A percentile compares a stretch with the other conserved stretches of the same genome.
phyloP scores from a whole-genome alignment of 2,113 vertebrate species.

The Chamaetylas fuelleborni region DNA sequence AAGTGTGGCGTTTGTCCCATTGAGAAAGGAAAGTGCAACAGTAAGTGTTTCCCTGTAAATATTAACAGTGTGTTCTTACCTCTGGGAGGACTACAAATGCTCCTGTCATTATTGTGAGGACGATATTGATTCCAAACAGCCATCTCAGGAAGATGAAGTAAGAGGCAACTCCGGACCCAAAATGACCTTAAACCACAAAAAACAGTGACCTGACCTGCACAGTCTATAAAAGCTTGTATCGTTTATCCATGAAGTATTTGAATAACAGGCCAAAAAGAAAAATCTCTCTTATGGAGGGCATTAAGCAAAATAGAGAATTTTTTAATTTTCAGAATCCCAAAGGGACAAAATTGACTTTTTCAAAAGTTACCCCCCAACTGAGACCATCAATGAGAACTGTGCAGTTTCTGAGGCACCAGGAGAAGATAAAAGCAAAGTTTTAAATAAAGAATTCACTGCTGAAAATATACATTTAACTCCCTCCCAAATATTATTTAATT shows the following conservation, averaged over 20 bases:
- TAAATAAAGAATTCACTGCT: background rate
- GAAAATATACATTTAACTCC: background rate
- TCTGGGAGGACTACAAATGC: slow-evolving; percentile 96
- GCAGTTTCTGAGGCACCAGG: background rate
- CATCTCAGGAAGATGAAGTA: slow-evolving; percentile 98
- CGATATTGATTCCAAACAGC: slow-evolving; percentile 96
- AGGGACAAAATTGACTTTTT: background rate
- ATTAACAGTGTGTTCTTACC: slow-evolving; percentile 72
- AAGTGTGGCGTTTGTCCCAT: background rate
- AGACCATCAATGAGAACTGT: background rate
- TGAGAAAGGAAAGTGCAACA: background rate
- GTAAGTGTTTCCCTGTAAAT: background rate
- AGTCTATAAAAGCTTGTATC: background rate
- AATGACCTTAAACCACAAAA: slow-evolving; percentile 84
- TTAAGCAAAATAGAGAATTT: background rate
- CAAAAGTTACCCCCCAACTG: background rate
- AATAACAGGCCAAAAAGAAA: background rate
- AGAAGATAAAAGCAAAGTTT: background rate
- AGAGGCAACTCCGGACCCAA: slow-evolving; percentile 96
- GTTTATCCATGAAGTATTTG: background rate
- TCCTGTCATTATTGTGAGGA: slow-evolving; percentile 93
- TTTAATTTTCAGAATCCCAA: background rate
- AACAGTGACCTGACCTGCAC: background rate
- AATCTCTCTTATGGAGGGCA: background rate
- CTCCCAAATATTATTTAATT: background rate